Evolutionary conservation across 2,888 invertebrate genomes (phyloP).

Genomic region (Lithophane leautieri): DNA sequence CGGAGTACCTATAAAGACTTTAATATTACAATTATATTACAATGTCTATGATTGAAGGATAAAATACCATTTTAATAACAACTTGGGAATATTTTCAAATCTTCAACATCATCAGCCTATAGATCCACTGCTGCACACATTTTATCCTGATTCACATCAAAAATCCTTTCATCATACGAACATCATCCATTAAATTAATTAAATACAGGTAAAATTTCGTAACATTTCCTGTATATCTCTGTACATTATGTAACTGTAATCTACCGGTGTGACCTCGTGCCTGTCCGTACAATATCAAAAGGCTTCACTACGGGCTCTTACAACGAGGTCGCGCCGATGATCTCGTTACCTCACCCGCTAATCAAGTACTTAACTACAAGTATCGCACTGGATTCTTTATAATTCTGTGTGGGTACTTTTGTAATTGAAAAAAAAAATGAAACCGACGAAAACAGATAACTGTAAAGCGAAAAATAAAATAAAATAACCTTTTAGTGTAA

Average conservation of each 20-base stretch:
- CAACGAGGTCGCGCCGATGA: slow-evolving; percentile 63
- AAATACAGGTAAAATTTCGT: background rate
- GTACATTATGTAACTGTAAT: slow-evolving; percentile 38
- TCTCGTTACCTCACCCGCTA: slow-evolving; percentile 62
- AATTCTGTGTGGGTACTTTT: slow-evolving; percentile 26
- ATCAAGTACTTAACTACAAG: slow-evolving; percentile 41
- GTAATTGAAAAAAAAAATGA: background rate
- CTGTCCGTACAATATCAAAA: slow-evolving; percentile 60
- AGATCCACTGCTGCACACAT: background rate
- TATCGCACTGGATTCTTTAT: slow-evolving; percentile 23
- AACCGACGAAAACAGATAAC: too few species aligned
- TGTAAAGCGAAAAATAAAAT: too few species aligned
- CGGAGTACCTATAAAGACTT: background rate
- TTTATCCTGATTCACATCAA: background rate
- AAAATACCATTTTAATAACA: background rate
- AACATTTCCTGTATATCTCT: slow-evolving; percentile 11
- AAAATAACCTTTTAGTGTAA: too few species aligned
- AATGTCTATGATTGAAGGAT: background rate
- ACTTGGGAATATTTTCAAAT: background rate
- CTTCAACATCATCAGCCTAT: background rate
- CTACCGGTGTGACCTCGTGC: slow-evolving; percentile 39
- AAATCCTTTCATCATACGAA: background rate
- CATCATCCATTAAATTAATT: slow-evolving; percentile 25
- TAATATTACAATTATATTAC: background rate
- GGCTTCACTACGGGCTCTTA: slow-evolving; percentile 60